Evolutionary conservation across 1,140 invertebrate species (phyloP).

Genomic region (Nomia melanderi): DNA sequence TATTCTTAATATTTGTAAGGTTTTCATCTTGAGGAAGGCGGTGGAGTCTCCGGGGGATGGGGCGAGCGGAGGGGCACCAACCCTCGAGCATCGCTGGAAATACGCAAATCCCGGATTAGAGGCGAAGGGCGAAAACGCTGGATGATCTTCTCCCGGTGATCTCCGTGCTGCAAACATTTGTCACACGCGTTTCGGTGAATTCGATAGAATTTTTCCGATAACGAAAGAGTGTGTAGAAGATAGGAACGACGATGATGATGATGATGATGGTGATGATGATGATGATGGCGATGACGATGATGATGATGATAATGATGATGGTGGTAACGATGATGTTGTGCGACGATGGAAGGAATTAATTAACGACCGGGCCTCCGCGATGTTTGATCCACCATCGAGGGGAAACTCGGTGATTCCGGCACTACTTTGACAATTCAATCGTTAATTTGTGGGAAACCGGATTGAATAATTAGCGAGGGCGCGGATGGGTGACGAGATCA

Average conservation of each 20-base stretch:
- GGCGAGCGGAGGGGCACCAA: not conserved
- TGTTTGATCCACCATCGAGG: not conserved
- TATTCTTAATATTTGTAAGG: constrained; percentile 77
- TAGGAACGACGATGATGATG: not conserved
- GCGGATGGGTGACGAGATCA: not conserved
- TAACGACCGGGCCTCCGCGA: not conserved
- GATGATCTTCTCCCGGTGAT: constrained; percentile 49
- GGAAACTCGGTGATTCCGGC: not conserved
- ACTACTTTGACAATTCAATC: not conserved
- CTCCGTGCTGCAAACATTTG: not conserved
- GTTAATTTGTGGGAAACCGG: not conserved
- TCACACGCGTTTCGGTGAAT: not conserved
- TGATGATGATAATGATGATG: not conserved
- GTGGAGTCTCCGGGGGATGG: constrained; percentile 14
- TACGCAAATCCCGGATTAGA: constrained; percentile 69
- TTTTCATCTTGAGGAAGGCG: constrained; percentile 65
- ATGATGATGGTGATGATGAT: not conserved
- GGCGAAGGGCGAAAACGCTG: constrained; percentile 61
- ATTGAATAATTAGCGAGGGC: not conserved
- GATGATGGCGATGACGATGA: too few species aligned
- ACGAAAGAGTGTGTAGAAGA: too few species aligned
- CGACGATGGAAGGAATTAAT: not conserved
- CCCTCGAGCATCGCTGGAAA: constrained; percentile 55
- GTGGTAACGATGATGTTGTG: not conserved
- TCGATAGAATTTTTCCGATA: not conserved